phyloP scores from a whole-genome alignment of 2,113 vertebrate genomes.

The Ochotona curzoniae region DNA sequence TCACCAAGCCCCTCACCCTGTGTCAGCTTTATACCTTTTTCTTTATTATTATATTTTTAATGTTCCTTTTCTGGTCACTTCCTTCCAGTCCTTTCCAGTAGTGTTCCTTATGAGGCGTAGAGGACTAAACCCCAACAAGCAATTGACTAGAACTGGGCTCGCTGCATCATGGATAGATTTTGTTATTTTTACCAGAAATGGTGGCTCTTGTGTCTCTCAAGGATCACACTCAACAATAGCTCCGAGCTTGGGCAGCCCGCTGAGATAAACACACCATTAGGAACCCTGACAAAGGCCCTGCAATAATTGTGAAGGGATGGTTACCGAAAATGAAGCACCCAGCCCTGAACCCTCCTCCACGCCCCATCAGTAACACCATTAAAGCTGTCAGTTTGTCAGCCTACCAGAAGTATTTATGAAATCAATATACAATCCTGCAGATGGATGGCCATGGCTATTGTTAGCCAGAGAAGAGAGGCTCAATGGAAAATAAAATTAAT shows the following conservation, averaged over 20 bases:
- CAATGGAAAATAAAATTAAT: slow-evolving; percentile 89
- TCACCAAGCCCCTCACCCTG: background rate
- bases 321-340: slow-evolving; percentile 57
- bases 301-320: slow-evolving; percentile 64
- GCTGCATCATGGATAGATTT: slow-evolving; percentile 16
- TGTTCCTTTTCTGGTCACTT: background rate
- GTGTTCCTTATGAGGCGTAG: background rate
- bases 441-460: slow-evolving; percentile 83
- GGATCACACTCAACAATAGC: slow-evolving; percentile 41
- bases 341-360: slow-evolving; percentile 60
- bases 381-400: slow-evolving; percentile 85
- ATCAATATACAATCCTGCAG: slow-evolving; percentile 85
- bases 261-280: slow-evolving; percentile 58
- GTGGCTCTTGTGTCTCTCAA: slow-evolving; percentile 53
- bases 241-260: slow-evolving; percentile 34
- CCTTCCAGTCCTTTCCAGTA: background rate
- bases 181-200: slow-evolving; percentile 67
- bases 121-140: background rate
- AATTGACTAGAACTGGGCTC: slow-evolving; percentile 47
- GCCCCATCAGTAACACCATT: slow-evolving; percentile 68
- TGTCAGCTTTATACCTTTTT: background rate
- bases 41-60: background rate
- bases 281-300: slow-evolving; percentile 11
- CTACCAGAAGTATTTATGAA: slow-evolving; percentile 88
- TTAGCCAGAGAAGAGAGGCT: slow-evolving; percentile 82